These are phyloP conservation scores for Meghimatium bilineatum DNA, from an alignment of 2,888 invertebrate genomes.

Conservation along the genomic window DNA sequence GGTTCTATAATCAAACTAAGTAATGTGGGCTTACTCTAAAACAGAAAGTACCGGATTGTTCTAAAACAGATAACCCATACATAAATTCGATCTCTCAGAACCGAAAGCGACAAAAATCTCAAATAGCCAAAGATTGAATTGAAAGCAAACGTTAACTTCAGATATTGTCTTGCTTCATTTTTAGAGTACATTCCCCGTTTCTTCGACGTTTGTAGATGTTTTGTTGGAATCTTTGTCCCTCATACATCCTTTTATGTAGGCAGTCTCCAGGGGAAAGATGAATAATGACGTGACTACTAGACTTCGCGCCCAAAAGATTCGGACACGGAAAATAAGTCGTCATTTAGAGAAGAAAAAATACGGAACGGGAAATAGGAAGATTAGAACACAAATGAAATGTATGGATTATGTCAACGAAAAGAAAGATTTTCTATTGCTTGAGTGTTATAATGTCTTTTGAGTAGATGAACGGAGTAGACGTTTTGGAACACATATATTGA, in stretches of 20 bases:
- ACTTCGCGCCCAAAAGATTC: slow-evolving; percentile 16
- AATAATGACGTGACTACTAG: slow-evolving; percentile 11
- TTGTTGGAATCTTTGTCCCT: not conserved
- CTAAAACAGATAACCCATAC: not conserved
- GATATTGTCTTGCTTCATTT: not conserved
- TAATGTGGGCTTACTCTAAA: too few species aligned
- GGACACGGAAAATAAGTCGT: not conserved
- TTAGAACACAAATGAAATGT: not conserved
- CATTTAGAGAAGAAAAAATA: not conserved
- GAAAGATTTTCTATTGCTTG: too few species aligned
- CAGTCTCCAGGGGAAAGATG: not conserved
- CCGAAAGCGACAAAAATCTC: not conserved
- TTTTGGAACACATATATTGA: too few species aligned
- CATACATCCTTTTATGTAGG: not conserved
- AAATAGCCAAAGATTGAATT: slow-evolving; percentile 20
- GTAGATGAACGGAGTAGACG: too few species aligned
- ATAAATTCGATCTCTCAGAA: not conserved
- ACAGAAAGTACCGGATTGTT: not conserved
- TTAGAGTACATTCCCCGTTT: slow-evolving; percentile 3
- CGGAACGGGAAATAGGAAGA: not conserved
- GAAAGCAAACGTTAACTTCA: not conserved
- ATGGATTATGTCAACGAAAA: too few species aligned
- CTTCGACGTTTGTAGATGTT: not conserved
- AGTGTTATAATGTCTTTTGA: too few species aligned
- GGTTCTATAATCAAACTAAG: too few species aligned